Percentiles rank a stretch among this genome's conserved stretches.
phyloP scores from a whole-genome alignment of 2,888 invertebrate genomes.

The Pandemis corylana region DNA sequence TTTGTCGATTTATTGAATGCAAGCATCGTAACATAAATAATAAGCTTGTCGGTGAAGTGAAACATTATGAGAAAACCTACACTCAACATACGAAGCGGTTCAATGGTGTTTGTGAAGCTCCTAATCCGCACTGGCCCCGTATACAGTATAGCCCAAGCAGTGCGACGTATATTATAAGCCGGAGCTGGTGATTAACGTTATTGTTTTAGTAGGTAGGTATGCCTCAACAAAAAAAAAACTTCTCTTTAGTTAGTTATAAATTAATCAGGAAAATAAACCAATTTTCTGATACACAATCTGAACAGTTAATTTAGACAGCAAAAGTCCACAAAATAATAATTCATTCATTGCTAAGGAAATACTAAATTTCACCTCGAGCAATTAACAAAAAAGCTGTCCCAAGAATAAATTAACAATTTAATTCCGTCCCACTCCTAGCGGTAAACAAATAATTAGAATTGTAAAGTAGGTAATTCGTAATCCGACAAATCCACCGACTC shows the following conservation, averaged over 20 bases:
- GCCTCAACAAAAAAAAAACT: neutral
- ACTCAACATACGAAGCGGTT: too few relatives aligned
- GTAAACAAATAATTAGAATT: constrained; percentile 74
- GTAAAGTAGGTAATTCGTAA: constrained; percentile 69
- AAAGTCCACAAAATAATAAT: constrained; percentile 25
- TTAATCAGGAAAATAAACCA: neutral
- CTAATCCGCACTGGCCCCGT: too few relatives aligned
- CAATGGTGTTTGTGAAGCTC: too few relatives aligned
- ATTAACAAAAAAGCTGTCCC: constrained; percentile 65
- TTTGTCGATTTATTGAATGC: too few relatives aligned
- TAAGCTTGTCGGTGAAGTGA: too few relatives aligned
- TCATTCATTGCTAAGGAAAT: constrained; percentile 37
- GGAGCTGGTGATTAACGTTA: too few relatives aligned
- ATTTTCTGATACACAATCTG: neutral
- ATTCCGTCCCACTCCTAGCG: constrained; percentile 60
- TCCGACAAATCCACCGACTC: constrained; percentile 55
- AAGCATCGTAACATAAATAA: too few relatives aligned
- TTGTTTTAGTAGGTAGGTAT: neutral
- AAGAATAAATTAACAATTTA: constrained; percentile 71
- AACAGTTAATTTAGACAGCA: neutral
- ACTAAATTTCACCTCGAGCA: constrained; percentile 49
- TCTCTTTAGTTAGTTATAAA: neutral
- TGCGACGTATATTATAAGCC: too few relatives aligned
- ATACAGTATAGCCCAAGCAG: too few relatives aligned
- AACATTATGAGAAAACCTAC: too few relatives aligned